Percentiles rank a stretch among this genome's conserved stretches.
These are phyloP conservation scores for Hemiprocne comata DNA, from an alignment of 2,113 vertebrate species.

Conservation along the genomic window DNA sequence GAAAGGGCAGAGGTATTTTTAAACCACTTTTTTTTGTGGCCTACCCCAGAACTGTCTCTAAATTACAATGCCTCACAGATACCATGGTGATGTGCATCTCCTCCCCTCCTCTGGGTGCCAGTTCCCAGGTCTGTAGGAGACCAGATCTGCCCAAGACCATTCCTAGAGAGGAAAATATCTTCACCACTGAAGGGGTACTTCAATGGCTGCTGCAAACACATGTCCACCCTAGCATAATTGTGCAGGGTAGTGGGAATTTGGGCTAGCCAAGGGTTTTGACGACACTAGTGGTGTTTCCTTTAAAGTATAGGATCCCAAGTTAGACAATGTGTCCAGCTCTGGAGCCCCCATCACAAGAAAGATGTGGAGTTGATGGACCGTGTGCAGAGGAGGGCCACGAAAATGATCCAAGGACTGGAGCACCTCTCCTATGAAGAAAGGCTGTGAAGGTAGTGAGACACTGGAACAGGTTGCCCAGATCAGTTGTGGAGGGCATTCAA, in stretches of 20 bases:
- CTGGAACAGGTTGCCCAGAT: too few species aligned
- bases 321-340: too few species aligned
- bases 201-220: background rate
- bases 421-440: too few species aligned
- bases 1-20: constrained; percentile 39
- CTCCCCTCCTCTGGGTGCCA: background rate
- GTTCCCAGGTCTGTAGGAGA: background rate
- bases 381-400: too few species aligned
- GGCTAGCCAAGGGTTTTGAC: background rate
- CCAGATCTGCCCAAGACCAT: background rate
- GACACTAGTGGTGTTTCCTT: background rate
- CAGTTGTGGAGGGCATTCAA: too few species aligned
- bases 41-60: background rate
- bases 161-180: background rate
- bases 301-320: background rate
- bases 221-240: background rate
- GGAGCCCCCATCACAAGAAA: too few species aligned
- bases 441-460: too few species aligned
- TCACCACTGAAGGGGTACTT: background rate
- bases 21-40: background rate
- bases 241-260: background rate
- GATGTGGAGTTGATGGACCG: too few species aligned
- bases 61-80: background rate
- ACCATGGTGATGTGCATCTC: background rate
- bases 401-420: too few species aligned